phyloP scores from a whole-genome alignment of 2,113 vertebrate species.

The Pheucticus melanocephalus region DNA sequence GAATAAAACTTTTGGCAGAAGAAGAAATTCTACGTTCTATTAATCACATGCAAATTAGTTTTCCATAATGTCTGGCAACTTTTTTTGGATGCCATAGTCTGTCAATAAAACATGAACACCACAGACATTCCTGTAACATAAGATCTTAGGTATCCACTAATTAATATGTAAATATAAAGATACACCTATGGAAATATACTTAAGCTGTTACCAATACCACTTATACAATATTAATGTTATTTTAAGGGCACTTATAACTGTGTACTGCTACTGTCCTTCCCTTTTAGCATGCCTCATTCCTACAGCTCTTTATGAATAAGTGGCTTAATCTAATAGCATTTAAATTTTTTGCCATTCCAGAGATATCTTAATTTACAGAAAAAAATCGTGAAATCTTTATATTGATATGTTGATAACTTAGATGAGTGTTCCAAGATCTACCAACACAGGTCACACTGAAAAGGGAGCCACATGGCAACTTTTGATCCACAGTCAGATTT shows the following conservation, averaged over 20 bases:
- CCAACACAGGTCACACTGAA: not conserved
- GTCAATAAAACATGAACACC: slow-evolving; percentile 73
- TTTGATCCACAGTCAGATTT: not conserved
- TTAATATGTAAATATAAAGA: slow-evolving; percentile 77
- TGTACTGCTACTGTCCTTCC: not conserved
- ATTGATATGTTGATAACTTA: not conserved
- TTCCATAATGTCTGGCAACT: slow-evolving; percentile 55
- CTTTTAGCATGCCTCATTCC: not conserved
- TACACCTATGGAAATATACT: slow-evolving; percentile 74
- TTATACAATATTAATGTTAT: slow-evolving; percentile 70
- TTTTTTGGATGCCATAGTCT: slow-evolving; percentile 27
- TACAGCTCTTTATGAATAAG: not conserved
- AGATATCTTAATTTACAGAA: not conserved
- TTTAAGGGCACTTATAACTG: slow-evolving; percentile 62
- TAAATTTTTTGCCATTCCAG: not conserved
- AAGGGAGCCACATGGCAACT: not conserved
- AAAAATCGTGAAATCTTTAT: not conserved
- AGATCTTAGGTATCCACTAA: slow-evolving; percentile 68
- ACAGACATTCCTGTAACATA: slow-evolving; percentile 62
- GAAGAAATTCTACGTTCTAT: slow-evolving; percentile 34
- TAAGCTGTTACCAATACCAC: slow-evolving; percentile 71
- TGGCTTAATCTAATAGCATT: slow-evolving; percentile 15
- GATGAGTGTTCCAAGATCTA: not conserved
- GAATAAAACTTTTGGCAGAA: not conserved
- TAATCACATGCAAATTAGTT: slow-evolving; percentile 38